A percentile compares a stretch with the other conserved stretches of the same genome.
These are phyloP conservation scores for Linurgus olivaceus DNA, from an alignment of 2,797 vertebrate species.

Conservation along the genomic window DNA sequence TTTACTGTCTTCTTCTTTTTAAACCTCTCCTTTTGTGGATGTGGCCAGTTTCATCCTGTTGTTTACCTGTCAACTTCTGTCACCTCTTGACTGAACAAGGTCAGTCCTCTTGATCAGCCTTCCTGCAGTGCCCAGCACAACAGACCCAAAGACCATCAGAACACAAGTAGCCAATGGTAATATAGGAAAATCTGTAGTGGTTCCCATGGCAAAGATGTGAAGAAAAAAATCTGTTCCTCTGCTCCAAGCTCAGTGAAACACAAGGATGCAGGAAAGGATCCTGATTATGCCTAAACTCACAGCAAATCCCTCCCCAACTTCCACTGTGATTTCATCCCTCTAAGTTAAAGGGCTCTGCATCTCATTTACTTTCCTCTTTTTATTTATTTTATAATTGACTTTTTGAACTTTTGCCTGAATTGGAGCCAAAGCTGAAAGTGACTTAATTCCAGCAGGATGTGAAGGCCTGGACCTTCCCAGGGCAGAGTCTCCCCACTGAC, in stretches of 20 bases:
- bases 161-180: neutral
- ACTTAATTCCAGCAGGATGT: slow-evolving; percentile 18
- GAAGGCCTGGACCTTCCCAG: neutral
- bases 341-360: slow-evolving; percentile 7
- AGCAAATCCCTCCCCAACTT: neutral
- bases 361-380: slow-evolving; percentile 17
- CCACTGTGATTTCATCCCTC: neutral
- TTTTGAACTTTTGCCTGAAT: slow-evolving; percentile 37
- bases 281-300: neutral
- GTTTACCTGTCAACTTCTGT: neutral
- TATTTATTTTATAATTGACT: slow-evolving; percentile 44
- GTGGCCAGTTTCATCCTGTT: neutral
- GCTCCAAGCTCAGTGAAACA: neutral
- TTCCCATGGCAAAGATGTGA: neutral
- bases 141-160: neutral
- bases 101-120: neutral
- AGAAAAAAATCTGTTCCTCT: neutral
- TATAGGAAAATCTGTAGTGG: neutral
- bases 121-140: neutral
- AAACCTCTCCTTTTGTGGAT: neutral
- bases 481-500: neutral
- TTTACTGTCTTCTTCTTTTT: neutral
- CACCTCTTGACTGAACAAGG: neutral
- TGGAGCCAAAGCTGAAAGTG: neutral
- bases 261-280: neutral